These are phyloP conservation scores for Ptyas mucosa DNA, from an alignment of 2,113 vertebrate genomes.

Conservation along the genomic window DNA sequence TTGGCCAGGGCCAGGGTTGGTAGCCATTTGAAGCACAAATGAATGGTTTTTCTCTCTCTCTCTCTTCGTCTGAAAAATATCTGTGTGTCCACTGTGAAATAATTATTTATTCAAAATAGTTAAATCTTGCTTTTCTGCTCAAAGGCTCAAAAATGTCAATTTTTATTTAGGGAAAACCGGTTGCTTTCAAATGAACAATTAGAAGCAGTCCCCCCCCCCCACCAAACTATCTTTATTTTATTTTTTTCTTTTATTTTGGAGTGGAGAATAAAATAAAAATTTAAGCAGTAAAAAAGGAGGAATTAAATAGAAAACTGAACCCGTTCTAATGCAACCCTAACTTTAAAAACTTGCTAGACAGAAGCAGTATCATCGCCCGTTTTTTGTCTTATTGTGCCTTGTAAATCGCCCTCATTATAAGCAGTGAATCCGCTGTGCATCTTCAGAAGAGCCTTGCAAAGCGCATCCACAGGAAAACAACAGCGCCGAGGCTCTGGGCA, in stretches of 20 bases:
- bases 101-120: neutral
- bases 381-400: neutral
- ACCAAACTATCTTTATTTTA: rapidly evolving
- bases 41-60: too few relatives aligned
- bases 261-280: neutral
- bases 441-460: neutral
- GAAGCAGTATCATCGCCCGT: neutral
- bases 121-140: neutral
- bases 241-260: neutral
- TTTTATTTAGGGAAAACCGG: neutral
- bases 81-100: neutral
- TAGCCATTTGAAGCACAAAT: neutral
- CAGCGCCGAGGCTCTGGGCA: neutral
- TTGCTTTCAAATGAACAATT: neutral
- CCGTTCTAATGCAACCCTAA: neutral
- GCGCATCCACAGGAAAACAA: neutral
- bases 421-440: neutral
- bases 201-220: neutral
- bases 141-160: neutral
- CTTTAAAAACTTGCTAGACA: neutral
- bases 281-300: neutral
- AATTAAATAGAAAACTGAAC: neutral
- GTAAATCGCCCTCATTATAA: neutral
- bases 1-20: neutral
- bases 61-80: neutral